Evolutionary conservation across 2,797 vertebrate genomes (phyloP).

Genomic region (Peromyscus attwateri): DNA sequence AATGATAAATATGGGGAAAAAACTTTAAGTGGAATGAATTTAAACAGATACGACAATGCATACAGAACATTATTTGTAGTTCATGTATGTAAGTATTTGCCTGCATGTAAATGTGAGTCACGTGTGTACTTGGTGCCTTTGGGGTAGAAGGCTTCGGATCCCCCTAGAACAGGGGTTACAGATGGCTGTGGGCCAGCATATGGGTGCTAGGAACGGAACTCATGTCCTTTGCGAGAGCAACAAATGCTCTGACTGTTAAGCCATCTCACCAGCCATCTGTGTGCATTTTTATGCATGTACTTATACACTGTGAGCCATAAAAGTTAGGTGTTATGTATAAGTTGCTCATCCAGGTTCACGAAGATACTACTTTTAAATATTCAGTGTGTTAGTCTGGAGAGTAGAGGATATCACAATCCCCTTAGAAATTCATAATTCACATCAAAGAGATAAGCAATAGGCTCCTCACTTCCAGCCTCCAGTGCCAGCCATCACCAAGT

Average conservation of each 20-base stretch:
- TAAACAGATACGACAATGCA: not conserved
- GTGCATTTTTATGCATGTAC: not conserved
- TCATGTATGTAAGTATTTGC: not conserved
- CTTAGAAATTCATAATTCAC: not conserved
- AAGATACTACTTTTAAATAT: not conserved
- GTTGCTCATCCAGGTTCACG: not conserved
- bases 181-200: not conserved
- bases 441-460: not conserved
- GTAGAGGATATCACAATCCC: not conserved
- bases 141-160: not conserved
- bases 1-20: slow-evolving; percentile 1
- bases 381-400: not conserved
- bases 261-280: not conserved
- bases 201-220: not conserved
- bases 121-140: not conserved
- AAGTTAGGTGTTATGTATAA: not conserved
- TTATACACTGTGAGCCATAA: not conserved
- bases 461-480: not conserved
- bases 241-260: not conserved
- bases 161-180: not conserved
- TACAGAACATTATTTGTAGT: not conserved
- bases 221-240: not conserved
- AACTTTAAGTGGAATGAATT: slow-evolving; percentile 26
- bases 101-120: not conserved
- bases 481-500: not conserved